These are phyloP conservation scores for Acanthiza pusilla DNA, from an alignment of 2,797 vertebrate genomes.

Conservation along the genomic window DNA sequence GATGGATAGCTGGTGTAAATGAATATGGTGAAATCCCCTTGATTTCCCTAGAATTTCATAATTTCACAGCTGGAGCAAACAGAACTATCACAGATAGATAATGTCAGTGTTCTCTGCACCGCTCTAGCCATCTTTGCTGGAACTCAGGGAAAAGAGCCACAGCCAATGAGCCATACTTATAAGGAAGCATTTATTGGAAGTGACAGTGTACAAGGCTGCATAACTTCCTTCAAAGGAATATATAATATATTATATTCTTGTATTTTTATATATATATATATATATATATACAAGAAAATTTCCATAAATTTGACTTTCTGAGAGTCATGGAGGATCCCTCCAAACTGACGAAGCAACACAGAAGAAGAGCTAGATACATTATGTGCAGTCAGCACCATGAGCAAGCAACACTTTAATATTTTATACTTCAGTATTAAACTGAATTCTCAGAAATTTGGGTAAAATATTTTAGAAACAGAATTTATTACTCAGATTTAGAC, in stretches of 20 bases:
- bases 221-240: background rate
- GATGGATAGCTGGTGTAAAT: background rate
- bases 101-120: background rate
- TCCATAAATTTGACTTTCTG: background rate
- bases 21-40: background rate
- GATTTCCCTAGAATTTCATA: background rate
- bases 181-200: background rate
- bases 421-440: background rate
- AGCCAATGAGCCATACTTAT: background rate
- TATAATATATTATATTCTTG: background rate
- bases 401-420: background rate
- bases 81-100: background rate
- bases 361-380: background rate
- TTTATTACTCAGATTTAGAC: background rate
- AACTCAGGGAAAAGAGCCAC: background rate
- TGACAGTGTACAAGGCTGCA: fast-evolving
- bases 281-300: background rate
- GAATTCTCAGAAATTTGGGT: background rate
- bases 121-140: background rate
- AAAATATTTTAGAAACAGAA: background rate
- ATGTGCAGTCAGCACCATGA: background rate
- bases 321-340: background rate
- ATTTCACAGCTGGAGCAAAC: background rate
- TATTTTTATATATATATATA: background rate
- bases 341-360: background rate